phyloP scores from a whole-genome alignment of 2,113 vertebrate species.

The Strix uralensis region DNA sequence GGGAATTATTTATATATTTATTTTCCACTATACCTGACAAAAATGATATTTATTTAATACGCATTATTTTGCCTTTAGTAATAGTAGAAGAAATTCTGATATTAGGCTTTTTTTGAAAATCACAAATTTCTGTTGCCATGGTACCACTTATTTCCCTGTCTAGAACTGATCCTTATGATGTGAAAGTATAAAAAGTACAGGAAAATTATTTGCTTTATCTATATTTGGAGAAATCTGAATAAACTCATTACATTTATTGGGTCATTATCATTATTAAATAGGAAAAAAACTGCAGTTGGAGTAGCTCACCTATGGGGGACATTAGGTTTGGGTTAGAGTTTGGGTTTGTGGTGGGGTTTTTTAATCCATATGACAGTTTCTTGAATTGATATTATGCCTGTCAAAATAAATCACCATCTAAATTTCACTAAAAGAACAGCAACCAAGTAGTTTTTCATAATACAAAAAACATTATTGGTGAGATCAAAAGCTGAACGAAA shows the following conservation, averaged over 20 bases:
- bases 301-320: neutral
- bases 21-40: neutral
- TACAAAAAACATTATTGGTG: neutral
- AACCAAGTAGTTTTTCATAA: neutral
- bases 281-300: neutral
- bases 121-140: neutral
- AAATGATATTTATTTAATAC: neutral
- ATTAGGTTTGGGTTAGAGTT: neutral
- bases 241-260: neutral
- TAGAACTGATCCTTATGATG: neutral
- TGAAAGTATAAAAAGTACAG: neutral
- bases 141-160: neutral
- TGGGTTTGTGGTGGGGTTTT: neutral
- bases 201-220: neutral
- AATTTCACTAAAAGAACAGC: neutral
- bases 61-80: neutral
- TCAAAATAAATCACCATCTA: neutral
- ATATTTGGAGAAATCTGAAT: neutral
- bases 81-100: neutral
- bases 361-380: neutral
- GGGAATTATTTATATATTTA: neutral
- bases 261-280: neutral
- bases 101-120: neutral
- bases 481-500: neutral
- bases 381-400: neutral